These are phyloP conservation scores for Turritopsis dohrnii DNA, from an alignment of 30 jellyfish, hydroid and myxozoan genomes.

Conservation along the genomic window DNA sequence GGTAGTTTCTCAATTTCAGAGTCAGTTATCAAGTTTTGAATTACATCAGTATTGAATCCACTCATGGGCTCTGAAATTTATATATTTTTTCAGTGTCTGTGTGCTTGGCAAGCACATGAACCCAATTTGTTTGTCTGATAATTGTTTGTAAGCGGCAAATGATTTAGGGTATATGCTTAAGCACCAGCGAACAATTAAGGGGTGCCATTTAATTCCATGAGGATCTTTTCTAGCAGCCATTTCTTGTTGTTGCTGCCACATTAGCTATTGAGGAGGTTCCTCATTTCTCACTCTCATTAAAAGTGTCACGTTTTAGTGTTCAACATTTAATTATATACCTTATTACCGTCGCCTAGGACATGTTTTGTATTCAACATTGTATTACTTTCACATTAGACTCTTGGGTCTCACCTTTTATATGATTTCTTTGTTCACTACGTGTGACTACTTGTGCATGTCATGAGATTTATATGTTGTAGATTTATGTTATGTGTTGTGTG, in stretches of 20 bases:
- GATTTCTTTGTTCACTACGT: too few species aligned
- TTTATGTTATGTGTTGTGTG: too few species aligned
- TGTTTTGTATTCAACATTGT: too few species aligned
- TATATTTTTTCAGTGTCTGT: not conserved
- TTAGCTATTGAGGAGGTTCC: not conserved
- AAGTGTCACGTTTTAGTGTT: too few species aligned
- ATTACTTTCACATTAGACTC: too few species aligned
- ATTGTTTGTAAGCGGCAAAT: not conserved
- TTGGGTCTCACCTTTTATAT: too few species aligned
- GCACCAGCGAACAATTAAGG: not conserved
- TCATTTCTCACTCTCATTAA: not conserved
- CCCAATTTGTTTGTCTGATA: not conserved
- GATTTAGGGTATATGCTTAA: constrained; percentile 1
- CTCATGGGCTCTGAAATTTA: not conserved
- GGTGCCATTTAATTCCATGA: not conserved
- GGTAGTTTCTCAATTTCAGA: not conserved
- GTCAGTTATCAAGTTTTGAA: not conserved
- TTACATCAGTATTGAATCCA: not conserved
- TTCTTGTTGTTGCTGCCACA: not conserved
- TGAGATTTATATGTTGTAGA: too few species aligned
- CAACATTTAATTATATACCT: too few species aligned
- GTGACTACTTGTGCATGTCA: too few species aligned
- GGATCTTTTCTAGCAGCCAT: not conserved
- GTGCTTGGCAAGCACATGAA: not conserved
- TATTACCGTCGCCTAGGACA: too few species aligned